Percentiles rank a stretch among this genome's conserved stretches.
Conservation (phyloP, 2,888 invertebrate species). For the Cataglyphis albicans region DNA sequence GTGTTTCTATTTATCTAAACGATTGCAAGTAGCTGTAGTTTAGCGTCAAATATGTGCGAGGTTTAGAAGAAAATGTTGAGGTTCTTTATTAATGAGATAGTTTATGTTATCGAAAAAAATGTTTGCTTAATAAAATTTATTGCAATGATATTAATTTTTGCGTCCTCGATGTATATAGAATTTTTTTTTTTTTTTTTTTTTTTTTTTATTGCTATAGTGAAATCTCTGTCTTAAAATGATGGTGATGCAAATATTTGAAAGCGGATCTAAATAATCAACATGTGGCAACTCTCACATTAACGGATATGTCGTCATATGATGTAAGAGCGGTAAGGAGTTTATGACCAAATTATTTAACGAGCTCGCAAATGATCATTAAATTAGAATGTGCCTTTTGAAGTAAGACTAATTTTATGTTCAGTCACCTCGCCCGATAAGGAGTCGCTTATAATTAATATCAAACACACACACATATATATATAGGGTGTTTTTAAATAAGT, state of each 20-base stretch:
- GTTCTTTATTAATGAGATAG: background rate
- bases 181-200: no score
- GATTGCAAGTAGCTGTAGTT: background rate
- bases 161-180: no score
- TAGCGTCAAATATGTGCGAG: background rate
- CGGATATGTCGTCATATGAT: background rate
- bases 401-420: slow-evolving; percentile 30
- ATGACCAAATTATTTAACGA: background rate
- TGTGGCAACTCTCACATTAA: background rate
- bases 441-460: slow-evolving; percentile 46
- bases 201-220: background rate
- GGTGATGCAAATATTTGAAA: background rate
- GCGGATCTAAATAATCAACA: background rate
- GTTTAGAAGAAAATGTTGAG: background rate
- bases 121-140: background rate
- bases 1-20: background rate
- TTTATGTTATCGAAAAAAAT: background rate
- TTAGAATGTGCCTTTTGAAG: background rate
- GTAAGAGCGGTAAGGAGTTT: slow-evolving; percentile 2
- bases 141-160: background rate
- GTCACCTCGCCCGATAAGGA: slow-evolving; percentile 13
- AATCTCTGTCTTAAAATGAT: background rate
- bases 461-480: slow-evolving; percentile 10
- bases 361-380: slow-evolving; percentile 3
- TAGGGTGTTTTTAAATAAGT: background rate